Conservation (phyloP, 2,888 invertebrate genomes). For the Acrocera orbiculus region DNA sequence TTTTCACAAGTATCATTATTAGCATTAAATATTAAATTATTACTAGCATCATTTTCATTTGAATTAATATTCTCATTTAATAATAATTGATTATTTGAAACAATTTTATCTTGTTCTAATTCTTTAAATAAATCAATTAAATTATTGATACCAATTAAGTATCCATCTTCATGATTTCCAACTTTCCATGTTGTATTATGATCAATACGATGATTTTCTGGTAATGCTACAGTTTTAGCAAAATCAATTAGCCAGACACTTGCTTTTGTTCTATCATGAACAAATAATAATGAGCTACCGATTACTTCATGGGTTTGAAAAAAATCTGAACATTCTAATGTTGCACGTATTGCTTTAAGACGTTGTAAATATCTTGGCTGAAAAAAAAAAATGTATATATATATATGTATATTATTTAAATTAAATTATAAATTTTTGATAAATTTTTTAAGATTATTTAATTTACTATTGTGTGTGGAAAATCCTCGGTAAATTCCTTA, state of each 20-base stretch:
- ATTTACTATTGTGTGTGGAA: conserved; percentile 63
- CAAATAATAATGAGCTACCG: conserved; percentile 85
- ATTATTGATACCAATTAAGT: conserved; percentile 80
- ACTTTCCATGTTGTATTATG: conserved; percentile 80
- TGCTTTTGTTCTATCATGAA: conserved; percentile 76
- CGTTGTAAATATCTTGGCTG: conserved; percentile 73
- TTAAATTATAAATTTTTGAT: no score
- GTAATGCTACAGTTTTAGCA: conserved; percentile 79
- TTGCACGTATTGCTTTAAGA: conserved; percentile 64
- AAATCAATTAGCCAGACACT: conserved; percentile 97
- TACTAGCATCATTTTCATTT: no score
- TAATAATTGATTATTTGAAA: no score
- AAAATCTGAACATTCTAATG: conserved; percentile 72
- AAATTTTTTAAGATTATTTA: no score
- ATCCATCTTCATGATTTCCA: conserved; percentile 93
- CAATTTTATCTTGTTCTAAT: conserved; percentile 17
- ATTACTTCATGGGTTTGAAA: conserved; percentile 87
- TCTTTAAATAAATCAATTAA: conserved; percentile 60
- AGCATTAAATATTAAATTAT: no score
- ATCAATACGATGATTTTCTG: conserved; percentile 51
- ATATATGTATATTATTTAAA: no score
- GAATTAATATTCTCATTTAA: no score
- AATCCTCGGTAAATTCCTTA: conserved; percentile 60
- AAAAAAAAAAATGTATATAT: conserved; percentile 3
- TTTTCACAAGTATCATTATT: no score